Evolutionary conservation across 2,113 vertebrate genomes (phyloP).

Genomic region (Burhinus oedicnemus): DNA sequence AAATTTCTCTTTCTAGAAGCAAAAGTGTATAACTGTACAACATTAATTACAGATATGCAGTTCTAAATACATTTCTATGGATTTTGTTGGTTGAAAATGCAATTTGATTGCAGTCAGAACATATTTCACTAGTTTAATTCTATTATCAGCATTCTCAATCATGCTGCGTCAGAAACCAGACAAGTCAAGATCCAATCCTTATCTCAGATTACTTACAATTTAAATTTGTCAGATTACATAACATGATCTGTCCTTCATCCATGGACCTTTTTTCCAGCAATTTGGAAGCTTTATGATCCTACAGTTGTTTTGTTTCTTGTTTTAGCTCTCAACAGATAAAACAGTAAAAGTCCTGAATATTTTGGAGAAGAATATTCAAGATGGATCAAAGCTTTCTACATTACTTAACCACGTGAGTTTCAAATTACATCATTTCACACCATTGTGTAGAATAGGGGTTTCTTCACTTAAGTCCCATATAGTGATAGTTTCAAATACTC

Average conservation of each 20-base stretch:
- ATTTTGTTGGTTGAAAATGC: neutral
- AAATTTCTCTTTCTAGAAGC: neutral
- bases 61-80: neutral
- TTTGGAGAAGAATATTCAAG: constrained; percentile 95
- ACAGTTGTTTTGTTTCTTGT: constrained; percentile 1
- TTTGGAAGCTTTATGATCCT: neutral
- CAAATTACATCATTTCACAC: neutral
- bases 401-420: constrained; percentile 89
- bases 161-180: neutral
- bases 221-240: neutral
- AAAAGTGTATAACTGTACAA: neutral
- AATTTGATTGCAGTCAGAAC: neutral
- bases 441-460: neutral
- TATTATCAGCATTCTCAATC: neutral
- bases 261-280: neutral
- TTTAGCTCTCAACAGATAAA: constrained; percentile 91
- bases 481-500: neutral
- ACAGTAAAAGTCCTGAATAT: constrained; percentile 94
- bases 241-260: neutral
- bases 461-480: neutral
- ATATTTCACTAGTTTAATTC: neutral
- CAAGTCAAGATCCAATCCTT: neutral
- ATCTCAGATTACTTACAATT: neutral
- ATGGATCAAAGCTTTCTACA: constrained; percentile 90
- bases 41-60: neutral